Base-by-base conservation (phyloP, 2,797 vertebrate species). In the Micropoecilia bifurca region DNA sequence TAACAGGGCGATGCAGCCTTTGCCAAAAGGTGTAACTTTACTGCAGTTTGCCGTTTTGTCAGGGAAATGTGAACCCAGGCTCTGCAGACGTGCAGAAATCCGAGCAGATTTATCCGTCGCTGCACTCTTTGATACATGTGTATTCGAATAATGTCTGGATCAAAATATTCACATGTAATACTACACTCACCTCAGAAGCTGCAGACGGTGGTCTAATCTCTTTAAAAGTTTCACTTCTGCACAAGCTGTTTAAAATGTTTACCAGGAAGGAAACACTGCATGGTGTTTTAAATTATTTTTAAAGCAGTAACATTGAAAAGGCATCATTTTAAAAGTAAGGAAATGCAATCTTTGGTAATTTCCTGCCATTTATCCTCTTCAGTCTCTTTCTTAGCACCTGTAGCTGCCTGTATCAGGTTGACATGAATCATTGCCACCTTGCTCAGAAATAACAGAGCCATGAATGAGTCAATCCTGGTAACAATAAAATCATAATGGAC, bases 61-160 rank as follows among this genome's bases (percentile, higher is more conserved):
- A 93, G 83, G 88, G 93, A 93, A 92, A 92, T 90, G 50, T 85
- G 89, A 93, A 86, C 84, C 83, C 81, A 61, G 18, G 81, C 74
- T 80, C 57, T 68, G 57, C 85, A 71, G 28, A 79, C 71, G 77
- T 45, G 41, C 16, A 85, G 78, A 73, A 53, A 83, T 81, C 43
- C 41, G 53, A 50, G 77, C 30, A 47, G 73, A 83, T 83, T 79
- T 79, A 80, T 88, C 76, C 73, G 59, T 53, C 41, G 28, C 63
- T 28, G 76, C 77, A 57, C 25, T 28, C 18, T 57, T 57, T 74
- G 36, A 73, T 47, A 33, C 39, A 30, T 6, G 22, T 53, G 7
- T 43, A 75, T 45, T 57, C 12, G 14, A 28, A 69, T 48, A 33
- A 61, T 47, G 61, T 43, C 28, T 59, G 39, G 39, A 69, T 43